A percentile compares a stretch with the other conserved stretches of the same genome.
These are phyloP conservation scores for Cyanoderma ruficeps DNA, from an alignment of 2,113 vertebrate genomes.

Conservation along the genomic window DNA sequence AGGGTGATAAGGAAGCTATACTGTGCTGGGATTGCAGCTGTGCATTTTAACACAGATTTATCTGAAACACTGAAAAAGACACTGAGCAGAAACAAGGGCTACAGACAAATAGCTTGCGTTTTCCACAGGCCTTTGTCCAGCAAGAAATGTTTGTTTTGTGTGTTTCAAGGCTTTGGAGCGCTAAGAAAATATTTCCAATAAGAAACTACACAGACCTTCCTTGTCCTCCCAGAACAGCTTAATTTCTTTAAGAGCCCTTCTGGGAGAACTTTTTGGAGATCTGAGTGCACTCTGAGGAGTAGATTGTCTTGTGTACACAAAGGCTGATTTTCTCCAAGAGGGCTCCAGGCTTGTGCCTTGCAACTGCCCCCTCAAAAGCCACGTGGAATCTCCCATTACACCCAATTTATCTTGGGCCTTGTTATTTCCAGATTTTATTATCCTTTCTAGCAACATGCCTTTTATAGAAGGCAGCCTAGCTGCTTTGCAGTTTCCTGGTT, in stretches of 20 bases:
- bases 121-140: background rate
- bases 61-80: background rate
- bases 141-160: constrained; percentile 26
- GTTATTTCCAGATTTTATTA: constrained; percentile 39
- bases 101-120: background rate
- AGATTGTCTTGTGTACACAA: constrained; percentile 13
- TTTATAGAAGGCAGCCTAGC: constrained; percentile 18
- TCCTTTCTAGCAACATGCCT: constrained; percentile 32
- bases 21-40: background rate
- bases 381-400: background rate
- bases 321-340: background rate
- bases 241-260: constrained; percentile 46
- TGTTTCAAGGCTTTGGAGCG: constrained; percentile 23
- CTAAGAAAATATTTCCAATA: constrained; percentile 37
- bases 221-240: constrained; percentile 50
- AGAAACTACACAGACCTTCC: constrained; percentile 22
- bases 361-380: background rate
- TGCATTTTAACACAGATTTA: background rate
- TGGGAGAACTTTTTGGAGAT: constrained; percentile 36
- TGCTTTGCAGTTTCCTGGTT: constrained; percentile 40
- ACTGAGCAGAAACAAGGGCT: background rate
- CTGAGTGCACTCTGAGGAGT: background rate
- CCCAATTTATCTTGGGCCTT: background rate
- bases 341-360: background rate
- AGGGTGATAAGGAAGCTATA: background rate